phyloP scores from a whole-genome alignment of 2,113 vertebrate species.

The Barbus barbus region DNA sequence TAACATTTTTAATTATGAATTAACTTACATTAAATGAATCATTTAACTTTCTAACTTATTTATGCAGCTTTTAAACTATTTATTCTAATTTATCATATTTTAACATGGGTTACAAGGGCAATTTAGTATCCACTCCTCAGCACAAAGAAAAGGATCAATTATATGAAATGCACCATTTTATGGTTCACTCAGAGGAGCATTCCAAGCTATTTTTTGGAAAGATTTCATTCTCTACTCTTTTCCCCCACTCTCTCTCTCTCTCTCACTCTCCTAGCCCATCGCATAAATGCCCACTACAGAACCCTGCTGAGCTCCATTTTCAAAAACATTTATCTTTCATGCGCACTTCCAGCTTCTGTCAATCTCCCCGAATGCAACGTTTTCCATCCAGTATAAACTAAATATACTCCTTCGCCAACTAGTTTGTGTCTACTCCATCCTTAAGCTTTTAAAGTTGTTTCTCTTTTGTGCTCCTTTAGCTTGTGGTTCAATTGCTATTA shows the following conservation, averaged over 20 bases:
- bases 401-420: conserved; percentile 67
- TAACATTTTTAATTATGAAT: too few species aligned
- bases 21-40: too few species aligned
- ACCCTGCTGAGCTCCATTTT: conserved; percentile 54
- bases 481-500: conserved; percentile 61
- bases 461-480: conserved; percentile 58
- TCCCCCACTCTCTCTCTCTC: not conserved
- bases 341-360: conserved; percentile 69
- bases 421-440: conserved; percentile 55
- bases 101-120: too few species aligned
- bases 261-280: not conserved
- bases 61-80: too few species aligned
- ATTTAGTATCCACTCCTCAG: conserved; percentile 13
- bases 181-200: not conserved
- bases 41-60: too few species aligned
- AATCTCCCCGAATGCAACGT: conserved; percentile 70
- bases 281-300: conserved; percentile 38
- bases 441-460: conserved; percentile 67
- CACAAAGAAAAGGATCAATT: not conserved
- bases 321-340: conserved; percentile 72
- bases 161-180: conserved; percentile 8
- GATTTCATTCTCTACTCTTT: not conserved
- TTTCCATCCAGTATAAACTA: conserved; percentile 71
- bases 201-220: not conserved
- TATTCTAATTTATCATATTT: too few species aligned